Conservation (phyloP, 2,113 vertebrate species). For the Callorhinus ursinus region DNA sequence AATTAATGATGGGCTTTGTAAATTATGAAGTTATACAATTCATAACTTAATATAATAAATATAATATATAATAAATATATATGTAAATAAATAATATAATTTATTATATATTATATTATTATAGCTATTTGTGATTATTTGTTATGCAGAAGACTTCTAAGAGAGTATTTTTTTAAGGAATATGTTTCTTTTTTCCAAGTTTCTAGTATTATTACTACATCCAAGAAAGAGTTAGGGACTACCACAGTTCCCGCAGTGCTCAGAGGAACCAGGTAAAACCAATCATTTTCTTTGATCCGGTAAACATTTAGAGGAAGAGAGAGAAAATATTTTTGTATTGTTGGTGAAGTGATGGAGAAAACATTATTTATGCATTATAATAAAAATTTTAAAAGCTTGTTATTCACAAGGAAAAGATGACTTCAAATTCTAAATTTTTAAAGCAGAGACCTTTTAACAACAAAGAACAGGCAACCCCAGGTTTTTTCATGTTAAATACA, state of each 20-base stretch:
- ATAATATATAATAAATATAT: too few relatives aligned
- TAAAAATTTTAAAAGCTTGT: not conserved
- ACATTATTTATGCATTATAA: not conserved
- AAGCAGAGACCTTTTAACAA: not conserved
- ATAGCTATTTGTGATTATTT: not conserved
- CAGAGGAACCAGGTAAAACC: not conserved
- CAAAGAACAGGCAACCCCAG: not conserved
- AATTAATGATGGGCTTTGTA: not conserved
- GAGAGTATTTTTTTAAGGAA: not conserved
- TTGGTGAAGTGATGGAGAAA: not conserved
- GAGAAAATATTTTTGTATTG: not conserved
- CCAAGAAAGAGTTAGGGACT: not conserved
- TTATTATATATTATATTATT: not conserved
- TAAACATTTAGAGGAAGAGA: not conserved
- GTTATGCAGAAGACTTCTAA: not conserved
- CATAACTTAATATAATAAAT: too few relatives aligned
- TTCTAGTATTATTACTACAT: not conserved
- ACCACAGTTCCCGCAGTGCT: accelerated
- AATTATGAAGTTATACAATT: not conserved
- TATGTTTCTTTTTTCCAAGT: not conserved
- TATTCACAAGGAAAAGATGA: not conserved
- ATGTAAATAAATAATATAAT: too few relatives aligned
- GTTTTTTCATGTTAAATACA: not conserved
- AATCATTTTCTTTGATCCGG: not conserved
- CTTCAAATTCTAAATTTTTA: not conserved